phyloP scores from a whole-genome alignment of 2,888 invertebrate species.

The Lycia hirtaria region DNA sequence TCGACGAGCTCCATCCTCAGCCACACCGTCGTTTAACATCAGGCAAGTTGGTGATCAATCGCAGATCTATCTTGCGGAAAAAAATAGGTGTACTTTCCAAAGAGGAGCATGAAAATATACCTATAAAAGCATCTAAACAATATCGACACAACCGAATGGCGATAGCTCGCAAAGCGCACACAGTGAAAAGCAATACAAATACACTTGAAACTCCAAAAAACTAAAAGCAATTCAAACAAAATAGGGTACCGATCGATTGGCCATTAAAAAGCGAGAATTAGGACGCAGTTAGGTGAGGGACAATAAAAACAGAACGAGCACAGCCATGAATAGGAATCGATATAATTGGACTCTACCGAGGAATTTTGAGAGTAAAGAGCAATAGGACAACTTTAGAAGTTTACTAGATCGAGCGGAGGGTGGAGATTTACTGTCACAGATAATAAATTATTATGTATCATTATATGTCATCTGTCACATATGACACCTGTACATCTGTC shows the following conservation, averaged over 20 bases:
- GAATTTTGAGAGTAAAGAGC: constrained; percentile 28
- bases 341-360: constrained; percentile 43
- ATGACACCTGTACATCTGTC: no score
- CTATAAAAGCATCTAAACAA: not conserved
- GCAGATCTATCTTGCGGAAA: no score
- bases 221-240: constrained; percentile 21
- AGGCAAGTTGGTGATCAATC: no score
- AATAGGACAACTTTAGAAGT: not conserved
- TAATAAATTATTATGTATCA: no score
- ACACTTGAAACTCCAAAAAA: constrained; percentile 4
- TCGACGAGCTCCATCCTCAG: no score
- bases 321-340: constrained; percentile 45
- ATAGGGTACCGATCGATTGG: constrained; percentile 28
- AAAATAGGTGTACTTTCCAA: no score
- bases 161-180: no score
- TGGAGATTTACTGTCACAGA: no score
- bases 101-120: no score
- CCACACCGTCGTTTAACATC: no score
- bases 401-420: no score
- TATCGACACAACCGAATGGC: not conserved
- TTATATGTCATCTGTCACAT: no score
- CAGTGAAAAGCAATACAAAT: not conserved
- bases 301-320: constrained; percentile 44
- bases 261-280: constrained; percentile 42
- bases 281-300: constrained; percentile 37